Base-by-base conservation (phyloP, 2,888 invertebrate species). In the Diaprepes abbreviatus region DNA sequence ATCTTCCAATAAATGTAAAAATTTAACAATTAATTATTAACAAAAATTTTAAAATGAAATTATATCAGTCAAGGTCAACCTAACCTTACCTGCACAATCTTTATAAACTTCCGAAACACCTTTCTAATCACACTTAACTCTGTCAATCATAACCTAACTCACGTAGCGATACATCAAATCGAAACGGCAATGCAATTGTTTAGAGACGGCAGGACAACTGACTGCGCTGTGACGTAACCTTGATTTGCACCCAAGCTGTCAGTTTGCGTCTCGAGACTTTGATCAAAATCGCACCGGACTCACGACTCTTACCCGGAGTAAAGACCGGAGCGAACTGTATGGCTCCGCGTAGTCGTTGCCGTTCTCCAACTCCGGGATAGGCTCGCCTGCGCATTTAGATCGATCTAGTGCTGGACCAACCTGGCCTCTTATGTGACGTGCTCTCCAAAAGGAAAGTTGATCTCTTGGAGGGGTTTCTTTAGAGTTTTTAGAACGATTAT, bases 321-420 rank as follows among this genome's bases (percentile, higher is more conserved):
- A 66, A 64, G 60, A 73, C 76, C 76, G 75, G 74, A 76, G 73
- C 66, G 73, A 73, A 81, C 80, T 81, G 70, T 66, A 80, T 79
- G 80, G 81, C 81, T 79, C 80, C 80, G 77, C 78, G 79, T 76
- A 79, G 80, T 76, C 80, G 79, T 63, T 35, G 79, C 73, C 80
- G 78, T 52, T 68, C 65, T 68, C 70, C 72, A 59, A 72, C 69
- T 73, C 71, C 71, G 71, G 76, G 75, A 73, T 72, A 73, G 76
- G 75, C 77, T 79, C 79, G 79, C 81, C 74, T 77, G 80, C 81
- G 81, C 81, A 77, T 64, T 77, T 38, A 73, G 78, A 82, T 82
- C 82, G 82, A 82, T 82, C 79, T 79, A 19, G 28, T 77, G 75
- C 80, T 80, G 80, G 80, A 79, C 78, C 80, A 79, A 77, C 81